Percentiles rank a stretch among this genome's conserved stretches.
Evolutionary conservation across 2,888 invertebrate species (phyloP).

Genomic region (Eledone cirrhosa): DNA sequence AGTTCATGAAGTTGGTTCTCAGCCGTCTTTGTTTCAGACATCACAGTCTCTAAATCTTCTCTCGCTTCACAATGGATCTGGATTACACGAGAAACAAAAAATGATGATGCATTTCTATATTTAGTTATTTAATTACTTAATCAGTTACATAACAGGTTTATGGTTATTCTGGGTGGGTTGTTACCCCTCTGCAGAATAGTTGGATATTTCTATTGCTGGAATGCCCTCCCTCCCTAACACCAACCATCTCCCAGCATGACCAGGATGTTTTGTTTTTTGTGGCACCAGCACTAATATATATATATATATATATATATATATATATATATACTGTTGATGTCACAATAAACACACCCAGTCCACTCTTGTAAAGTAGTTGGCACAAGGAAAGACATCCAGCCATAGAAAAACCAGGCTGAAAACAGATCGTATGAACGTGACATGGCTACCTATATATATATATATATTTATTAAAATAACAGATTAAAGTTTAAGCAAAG

Average conservation of each 20-base stretch:
- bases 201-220: neutral
- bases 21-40: neutral
- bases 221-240: neutral
- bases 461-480: too few species aligned
- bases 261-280: neutral
- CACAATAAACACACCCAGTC: too few species aligned
- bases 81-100: neutral
- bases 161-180: neutral
- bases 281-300: neutral
- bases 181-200: neutral
- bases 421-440: too few species aligned
- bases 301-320: neutral
- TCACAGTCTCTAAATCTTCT: constrained; percentile 5
- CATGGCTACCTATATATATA: too few species aligned
- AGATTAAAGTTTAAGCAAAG: too few species aligned
- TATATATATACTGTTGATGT: too few species aligned
- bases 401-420: too few species aligned
- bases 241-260: neutral
- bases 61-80: neutral
- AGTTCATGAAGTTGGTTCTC: neutral
- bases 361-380: too few species aligned
- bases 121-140: too few species aligned
- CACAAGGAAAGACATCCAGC: too few species aligned
- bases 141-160: neutral
- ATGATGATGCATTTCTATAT: too few species aligned